Evolutionary conservation across 2,888 invertebrate genomes (phyloP).

Genomic region (Mallateleia sp.): DNA sequence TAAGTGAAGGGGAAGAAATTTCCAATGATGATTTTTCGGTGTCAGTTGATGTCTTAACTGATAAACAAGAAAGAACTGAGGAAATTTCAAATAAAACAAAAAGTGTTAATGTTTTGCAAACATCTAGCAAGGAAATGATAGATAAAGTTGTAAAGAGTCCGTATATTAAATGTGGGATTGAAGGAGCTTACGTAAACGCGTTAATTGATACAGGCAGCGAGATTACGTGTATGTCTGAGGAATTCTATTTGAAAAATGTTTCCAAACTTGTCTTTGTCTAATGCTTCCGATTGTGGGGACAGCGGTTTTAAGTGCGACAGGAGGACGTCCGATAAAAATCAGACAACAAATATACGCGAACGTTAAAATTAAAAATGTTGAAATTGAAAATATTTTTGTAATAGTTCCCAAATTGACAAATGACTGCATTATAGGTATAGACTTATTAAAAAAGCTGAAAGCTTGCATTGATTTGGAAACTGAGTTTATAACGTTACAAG

Average conservation of each 20-base stretch:
- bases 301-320: not conserved
- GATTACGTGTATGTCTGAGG: constrained; percentile 36
- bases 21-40: too few relatives aligned
- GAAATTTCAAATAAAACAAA: not conserved
- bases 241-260: not conserved
- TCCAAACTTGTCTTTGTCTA: not conserved
- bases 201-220: constrained; percentile 38
- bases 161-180: not conserved
- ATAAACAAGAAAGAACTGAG: not conserved
- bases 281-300: constrained; percentile 5
- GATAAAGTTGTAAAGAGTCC: not conserved
- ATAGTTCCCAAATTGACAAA: too few relatives aligned
- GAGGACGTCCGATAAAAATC: too few relatives aligned
- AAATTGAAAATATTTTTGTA: not conserved
- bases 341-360: too few relatives aligned
- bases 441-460: too few relatives aligned
- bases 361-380: too few relatives aligned
- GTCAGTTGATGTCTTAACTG: not conserved
- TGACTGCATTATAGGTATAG: constrained; percentile 3
- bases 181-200: not conserved
- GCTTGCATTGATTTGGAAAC: not conserved
- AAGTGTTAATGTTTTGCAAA: not conserved
- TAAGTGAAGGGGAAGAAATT: not conserved
- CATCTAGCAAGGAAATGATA: too few relatives aligned
- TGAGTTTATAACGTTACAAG: not conserved